Percentiles rank a stretch among this genome's conserved stretches.
phyloP scores from a whole-genome alignment of 2,797 vertebrate species.

The Crenichthys baileyi region DNA sequence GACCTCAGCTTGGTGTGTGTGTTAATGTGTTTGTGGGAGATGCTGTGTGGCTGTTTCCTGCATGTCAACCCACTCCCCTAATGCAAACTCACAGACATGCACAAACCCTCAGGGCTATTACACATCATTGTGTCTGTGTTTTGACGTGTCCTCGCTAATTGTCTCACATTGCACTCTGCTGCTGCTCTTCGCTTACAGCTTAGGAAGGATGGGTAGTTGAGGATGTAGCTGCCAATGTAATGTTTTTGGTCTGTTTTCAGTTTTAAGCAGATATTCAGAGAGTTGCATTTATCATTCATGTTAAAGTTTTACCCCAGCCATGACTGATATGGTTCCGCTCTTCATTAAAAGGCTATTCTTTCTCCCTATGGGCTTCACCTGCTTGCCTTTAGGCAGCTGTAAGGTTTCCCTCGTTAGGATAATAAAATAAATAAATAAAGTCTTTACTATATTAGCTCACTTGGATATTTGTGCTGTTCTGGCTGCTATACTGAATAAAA shows the following conservation, averaged over 20 bases:
- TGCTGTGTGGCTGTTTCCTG: constrained; percentile 52
- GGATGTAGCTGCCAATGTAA: constrained; percentile 12
- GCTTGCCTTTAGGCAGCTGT: background rate
- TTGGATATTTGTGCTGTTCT: background rate
- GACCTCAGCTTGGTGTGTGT: constrained; percentile 28
- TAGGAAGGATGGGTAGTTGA: constrained; percentile 4
- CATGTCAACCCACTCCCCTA: constrained; percentile 21
- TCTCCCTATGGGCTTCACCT: no score
- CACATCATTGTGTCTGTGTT: constrained; percentile 56
- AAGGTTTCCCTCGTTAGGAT: background rate
- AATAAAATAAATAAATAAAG: background rate
- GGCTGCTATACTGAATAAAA: background rate
- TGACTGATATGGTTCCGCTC: background rate
- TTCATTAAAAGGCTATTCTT: background rate
- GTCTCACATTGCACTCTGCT: constrained; percentile 61
- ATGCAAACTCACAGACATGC: constrained; percentile 28
- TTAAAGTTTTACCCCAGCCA: background rate
- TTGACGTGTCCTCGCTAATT: constrained; percentile 70
- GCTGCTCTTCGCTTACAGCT: constrained; percentile 57
- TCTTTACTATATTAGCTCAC: background rate
- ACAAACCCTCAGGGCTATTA: constrained; percentile 35
- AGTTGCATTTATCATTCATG: background rate
- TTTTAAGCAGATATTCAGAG: background rate
- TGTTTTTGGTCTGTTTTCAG: background rate
- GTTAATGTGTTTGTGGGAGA: constrained; percentile 46